Conservation (phyloP, 2,888 invertebrate genomes). For the Clunio marinus region DNA sequence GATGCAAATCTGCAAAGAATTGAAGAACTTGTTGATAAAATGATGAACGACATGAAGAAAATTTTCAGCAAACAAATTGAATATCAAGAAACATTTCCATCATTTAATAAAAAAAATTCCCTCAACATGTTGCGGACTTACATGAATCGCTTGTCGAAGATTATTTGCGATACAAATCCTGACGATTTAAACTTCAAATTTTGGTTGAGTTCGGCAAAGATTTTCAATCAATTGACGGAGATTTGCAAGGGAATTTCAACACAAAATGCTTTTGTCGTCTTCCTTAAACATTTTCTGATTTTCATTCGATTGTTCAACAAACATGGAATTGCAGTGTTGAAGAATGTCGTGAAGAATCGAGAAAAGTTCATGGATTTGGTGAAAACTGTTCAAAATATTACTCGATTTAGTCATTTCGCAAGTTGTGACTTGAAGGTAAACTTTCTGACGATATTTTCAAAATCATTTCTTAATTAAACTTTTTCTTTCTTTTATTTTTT, state of each 20-base stretch:
- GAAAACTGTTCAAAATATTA: background rate
- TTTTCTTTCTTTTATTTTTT: no score
- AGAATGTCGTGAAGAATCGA: background rate
- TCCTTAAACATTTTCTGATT: conserved; percentile 19
- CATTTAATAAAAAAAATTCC: conserved; percentile 1
- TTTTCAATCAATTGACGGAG: background rate
- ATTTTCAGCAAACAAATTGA: background rate
- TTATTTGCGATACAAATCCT: background rate
- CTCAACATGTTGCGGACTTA: conserved; percentile 21
- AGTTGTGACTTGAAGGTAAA: conserved; percentile 26
- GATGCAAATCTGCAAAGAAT: background rate
- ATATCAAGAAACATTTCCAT: conserved; percentile 8
- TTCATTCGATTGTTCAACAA: conserved; percentile 10
- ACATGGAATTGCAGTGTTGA: conserved; percentile 6
- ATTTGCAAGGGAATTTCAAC: background rate
- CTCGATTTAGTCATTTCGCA: background rate
- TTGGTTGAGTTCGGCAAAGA: background rate
- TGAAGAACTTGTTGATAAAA: background rate
- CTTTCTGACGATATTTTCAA: no score
- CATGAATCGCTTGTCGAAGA: background rate
- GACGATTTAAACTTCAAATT: conserved; percentile 3
- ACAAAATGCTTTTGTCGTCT: background rate
- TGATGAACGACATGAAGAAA: background rate
- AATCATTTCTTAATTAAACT: background rate
- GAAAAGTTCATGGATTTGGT: background rate